Percentiles rank a stretch among this genome's conserved stretches.
Evolutionary conservation across 2,113 vertebrate species (phyloP).

Genomic region (Cettia cetti): DNA sequence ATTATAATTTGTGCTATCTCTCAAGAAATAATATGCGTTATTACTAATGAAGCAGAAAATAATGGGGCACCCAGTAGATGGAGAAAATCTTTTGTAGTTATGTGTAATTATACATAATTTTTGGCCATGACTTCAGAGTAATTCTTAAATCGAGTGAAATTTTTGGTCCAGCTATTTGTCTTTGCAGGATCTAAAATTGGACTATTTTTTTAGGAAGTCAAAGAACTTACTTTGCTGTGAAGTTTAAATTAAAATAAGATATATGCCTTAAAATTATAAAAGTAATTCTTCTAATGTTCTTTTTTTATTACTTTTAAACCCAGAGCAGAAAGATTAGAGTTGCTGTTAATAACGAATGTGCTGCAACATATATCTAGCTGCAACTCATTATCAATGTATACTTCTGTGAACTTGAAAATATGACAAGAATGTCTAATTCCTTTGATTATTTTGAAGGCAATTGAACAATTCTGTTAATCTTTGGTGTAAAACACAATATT

Average conservation of each 20-base stretch:
- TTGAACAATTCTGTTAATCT: background rate
- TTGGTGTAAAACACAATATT: background rate
- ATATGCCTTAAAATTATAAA: background rate
- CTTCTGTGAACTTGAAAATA: background rate
- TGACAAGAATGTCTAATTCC: background rate
- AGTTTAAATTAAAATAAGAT: conserved; percentile 24
- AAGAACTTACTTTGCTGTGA: background rate
- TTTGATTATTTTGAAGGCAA: background rate
- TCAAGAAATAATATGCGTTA: background rate
- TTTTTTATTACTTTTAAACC: background rate
- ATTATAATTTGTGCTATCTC: conserved; percentile 21
- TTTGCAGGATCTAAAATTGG: conserved; percentile 7
- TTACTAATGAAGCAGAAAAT: conserved; percentile 24
- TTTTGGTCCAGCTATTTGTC: conserved; percentile 9
- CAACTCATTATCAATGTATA: background rate
- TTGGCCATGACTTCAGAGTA: conserved; percentile 33
- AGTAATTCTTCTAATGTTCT: background rate
- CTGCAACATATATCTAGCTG: background rate
- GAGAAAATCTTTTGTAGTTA: conserved; percentile 26
- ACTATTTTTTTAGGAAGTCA: background rate
- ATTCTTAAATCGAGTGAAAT: background rate
- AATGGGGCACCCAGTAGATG: background rate
- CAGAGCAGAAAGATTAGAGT: background rate
- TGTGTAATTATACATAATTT: conserved; percentile 21
- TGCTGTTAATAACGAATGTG: background rate